These are phyloP conservation scores for Scaptomyza hsui DNA, from an alignment of 1,140 invertebrate genomes.

Conservation along the genomic window DNA sequence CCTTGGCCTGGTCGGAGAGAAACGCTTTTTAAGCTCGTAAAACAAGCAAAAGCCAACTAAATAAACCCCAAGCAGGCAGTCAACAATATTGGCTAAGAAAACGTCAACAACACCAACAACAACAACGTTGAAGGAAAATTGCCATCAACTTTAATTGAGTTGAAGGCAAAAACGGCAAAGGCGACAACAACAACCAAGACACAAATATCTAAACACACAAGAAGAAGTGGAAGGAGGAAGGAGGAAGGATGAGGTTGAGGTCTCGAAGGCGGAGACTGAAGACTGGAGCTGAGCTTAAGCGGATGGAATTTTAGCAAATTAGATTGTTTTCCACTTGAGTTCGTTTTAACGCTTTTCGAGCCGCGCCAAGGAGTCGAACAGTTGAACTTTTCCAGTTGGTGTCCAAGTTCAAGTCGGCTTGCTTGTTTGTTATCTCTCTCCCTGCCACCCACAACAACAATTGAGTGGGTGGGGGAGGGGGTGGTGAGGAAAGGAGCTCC, in stretches of 20 bases:
- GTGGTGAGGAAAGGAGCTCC: no score
- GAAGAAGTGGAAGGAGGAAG: slow-evolving; percentile 13
- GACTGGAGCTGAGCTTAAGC: slow-evolving; percentile 43
- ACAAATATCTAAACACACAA: slow-evolving; percentile 21
- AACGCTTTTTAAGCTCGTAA: slow-evolving; percentile 64
- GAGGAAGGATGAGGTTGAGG: background rate
- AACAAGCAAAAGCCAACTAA: slow-evolving; percentile 59
- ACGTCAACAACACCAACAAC: slow-evolving; percentile 35
- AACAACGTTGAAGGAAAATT: slow-evolving; percentile 54
- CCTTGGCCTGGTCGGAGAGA: slow-evolving; percentile 12
- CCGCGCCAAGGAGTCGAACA: slow-evolving; percentile 33
- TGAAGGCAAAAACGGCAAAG: slow-evolving; percentile 59
- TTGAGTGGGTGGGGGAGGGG: background rate
- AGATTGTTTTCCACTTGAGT: slow-evolving; percentile 84
- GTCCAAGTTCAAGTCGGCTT: slow-evolving; percentile 8
- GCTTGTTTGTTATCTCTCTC: slow-evolving; percentile 3
- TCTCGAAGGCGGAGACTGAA: background rate
- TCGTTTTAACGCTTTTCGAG: slow-evolving; percentile 78
- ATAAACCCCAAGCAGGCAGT: slow-evolving; percentile 69
- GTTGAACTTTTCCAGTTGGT: slow-evolving; percentile 5
- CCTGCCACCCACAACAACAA: slow-evolving; percentile 10
- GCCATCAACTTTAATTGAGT: slow-evolving; percentile 82
- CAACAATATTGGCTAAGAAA: slow-evolving; percentile 66
- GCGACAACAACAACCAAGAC: slow-evolving; percentile 18
- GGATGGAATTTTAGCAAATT: slow-evolving; percentile 83